Conservation (phyloP, 2,888 invertebrate species). For the Esperia sulphurella region DNA sequence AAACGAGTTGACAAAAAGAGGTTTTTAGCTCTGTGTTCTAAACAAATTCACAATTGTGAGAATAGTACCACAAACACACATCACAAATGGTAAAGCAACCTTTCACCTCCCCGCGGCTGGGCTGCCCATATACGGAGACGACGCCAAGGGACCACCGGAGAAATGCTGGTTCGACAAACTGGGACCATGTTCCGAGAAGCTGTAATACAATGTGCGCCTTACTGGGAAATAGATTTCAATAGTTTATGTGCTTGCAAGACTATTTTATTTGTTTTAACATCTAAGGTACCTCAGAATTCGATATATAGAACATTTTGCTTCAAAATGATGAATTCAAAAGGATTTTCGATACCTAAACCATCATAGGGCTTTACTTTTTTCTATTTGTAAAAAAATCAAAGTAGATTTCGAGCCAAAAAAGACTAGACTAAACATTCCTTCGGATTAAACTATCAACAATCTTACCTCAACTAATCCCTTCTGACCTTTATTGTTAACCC, state of each 20-base stretch:
- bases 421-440: not conserved
- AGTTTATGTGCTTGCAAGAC: not conserved
- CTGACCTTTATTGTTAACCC: not conserved
- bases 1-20: too few species aligned
- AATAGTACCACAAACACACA: constrained; percentile 39
- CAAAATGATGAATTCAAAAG: too few species aligned
- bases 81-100: constrained; percentile 39
- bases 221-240: not conserved
- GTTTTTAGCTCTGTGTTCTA: too few species aligned
- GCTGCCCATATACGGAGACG: constrained; percentile 37
- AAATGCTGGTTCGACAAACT: constrained; percentile 18
- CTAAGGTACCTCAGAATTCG: not conserved
- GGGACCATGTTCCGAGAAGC: constrained; percentile 9
- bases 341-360: too few species aligned
- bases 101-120: constrained; percentile 50
- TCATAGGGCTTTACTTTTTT: too few species aligned
- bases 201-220: constrained; percentile 2
- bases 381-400: too few species aligned
- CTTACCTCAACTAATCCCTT: not conserved
- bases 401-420: too few species aligned
- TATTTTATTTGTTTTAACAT: not conserved
- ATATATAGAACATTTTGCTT: too few species aligned
- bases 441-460: not conserved
- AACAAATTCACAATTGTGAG: constrained; percentile 32
- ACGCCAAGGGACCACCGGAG: constrained; percentile 44